A percentile compares a stretch with the other conserved stretches of the same genome.
phyloP scores from a whole-genome alignment of 2,113 vertebrate species.

The Ophthalmolycus amberensis region DNA sequence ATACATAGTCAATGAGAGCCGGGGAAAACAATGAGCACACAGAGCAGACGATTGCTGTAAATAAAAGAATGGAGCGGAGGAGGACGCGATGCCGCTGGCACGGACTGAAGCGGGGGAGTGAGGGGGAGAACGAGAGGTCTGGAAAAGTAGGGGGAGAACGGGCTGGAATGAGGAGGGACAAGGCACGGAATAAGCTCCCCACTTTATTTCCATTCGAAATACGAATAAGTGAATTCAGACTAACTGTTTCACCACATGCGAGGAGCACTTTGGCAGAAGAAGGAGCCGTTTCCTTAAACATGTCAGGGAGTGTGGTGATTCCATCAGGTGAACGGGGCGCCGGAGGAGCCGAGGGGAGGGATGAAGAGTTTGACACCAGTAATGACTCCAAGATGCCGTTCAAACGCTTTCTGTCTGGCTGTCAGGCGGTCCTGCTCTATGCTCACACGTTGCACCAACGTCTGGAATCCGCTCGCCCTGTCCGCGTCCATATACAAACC shows the following conservation, averaged over 20 bases:
- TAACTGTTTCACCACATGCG: neutral
- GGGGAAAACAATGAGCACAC: conserved; percentile 49
- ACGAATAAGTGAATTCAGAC: neutral
- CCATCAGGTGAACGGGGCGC: conserved; percentile 4
- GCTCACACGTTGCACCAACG: no score
- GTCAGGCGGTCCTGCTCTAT: neutral
- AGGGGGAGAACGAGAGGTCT: neutral
- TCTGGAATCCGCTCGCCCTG: no score
- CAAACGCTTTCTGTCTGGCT: conserved; percentile 4
- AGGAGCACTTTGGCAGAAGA: neutral
- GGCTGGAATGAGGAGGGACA: neutral
- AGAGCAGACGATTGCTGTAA: conserved; percentile 66
- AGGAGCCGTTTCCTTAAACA: neutral
- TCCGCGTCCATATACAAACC: no score
- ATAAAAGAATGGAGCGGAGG: conserved; percentile 62
- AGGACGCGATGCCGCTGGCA: conserved; percentile 31
- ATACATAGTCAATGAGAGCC: conserved; percentile 64
- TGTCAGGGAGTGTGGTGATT: neutral
- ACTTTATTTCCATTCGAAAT: neutral
- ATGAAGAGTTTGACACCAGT: neutral
- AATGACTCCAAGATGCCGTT: conserved; percentile 6
- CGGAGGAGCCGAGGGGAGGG: no score
- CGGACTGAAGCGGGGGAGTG: neutral
- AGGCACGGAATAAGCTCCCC: neutral
- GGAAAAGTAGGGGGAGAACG: neutral